These are phyloP conservation scores for Axis porcinus DNA, from an alignment of 2,113 vertebrate genomes.

Conservation along the genomic window DNA sequence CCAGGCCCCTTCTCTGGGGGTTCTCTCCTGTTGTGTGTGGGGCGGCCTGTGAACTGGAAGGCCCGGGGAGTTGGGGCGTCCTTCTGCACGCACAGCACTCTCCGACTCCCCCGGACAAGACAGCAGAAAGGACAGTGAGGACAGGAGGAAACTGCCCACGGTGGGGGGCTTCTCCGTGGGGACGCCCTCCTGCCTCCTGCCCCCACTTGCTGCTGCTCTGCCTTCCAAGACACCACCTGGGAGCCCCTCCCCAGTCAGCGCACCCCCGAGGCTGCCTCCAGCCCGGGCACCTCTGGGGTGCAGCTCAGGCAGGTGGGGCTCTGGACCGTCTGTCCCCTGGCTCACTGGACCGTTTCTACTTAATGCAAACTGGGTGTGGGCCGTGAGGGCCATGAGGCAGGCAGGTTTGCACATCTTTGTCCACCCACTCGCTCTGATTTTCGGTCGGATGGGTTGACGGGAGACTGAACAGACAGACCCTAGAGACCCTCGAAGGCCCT, in stretches of 20 bases:
- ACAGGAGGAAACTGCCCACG: accelerated
- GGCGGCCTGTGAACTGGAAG: not conserved
- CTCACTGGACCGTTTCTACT: accelerated
- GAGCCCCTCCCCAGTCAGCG: not conserved
- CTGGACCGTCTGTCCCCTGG: not conserved
- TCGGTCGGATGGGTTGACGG: accelerated
- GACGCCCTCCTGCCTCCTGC: accelerated
- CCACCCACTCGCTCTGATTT: not conserved
- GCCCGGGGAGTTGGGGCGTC: not conserved
- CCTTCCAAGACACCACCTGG: accelerated
- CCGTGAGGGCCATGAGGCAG: accelerated
- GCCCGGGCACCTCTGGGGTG: no score
- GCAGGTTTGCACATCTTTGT: accelerated
- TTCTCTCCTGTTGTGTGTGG: no score
- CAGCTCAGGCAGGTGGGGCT: accelerated
- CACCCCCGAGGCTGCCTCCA: not conserved
- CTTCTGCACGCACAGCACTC: accelerated
- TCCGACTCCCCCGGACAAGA: not conserved
- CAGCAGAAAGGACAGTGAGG: accelerated
- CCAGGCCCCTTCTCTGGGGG: not conserved
- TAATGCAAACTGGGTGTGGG: not conserved
- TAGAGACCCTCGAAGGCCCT: accelerated
- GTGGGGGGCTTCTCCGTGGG: accelerated
- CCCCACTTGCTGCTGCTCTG: accelerated
- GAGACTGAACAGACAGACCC: not conserved